Evolutionary conservation across 2,797 vertebrate species (phyloP).

Genomic region (Protonibea diacanthus): DNA sequence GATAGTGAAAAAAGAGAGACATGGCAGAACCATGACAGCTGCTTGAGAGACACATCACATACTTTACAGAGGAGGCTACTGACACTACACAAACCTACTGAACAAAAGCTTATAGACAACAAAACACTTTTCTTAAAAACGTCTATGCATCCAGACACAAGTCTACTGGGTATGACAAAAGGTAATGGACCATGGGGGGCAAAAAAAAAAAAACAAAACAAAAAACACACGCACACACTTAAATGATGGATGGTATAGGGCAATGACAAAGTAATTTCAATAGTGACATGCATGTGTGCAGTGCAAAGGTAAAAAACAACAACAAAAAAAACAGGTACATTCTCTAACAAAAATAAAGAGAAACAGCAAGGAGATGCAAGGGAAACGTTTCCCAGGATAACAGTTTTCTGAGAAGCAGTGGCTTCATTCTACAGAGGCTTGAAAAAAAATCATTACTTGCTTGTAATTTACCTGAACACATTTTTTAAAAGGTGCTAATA

Average conservation of each 20-base stretch:
- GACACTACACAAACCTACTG: constrained; percentile 75
- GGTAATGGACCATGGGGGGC: constrained; percentile 39
- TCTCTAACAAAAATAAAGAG: constrained; percentile 52
- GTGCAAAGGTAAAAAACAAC: constrained; percentile 51
- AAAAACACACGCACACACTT: constrained; percentile 49
- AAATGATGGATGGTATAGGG: constrained; percentile 50
- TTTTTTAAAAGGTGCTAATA: constrained; percentile 45
- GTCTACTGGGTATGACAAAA: constrained; percentile 67
- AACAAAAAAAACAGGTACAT: constrained; percentile 57
- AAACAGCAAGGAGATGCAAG: constrained; percentile 62
- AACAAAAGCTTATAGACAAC: constrained; percentile 66
- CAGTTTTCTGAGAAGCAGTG: constrained; percentile 66
- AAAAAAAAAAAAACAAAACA: constrained; percentile 47
- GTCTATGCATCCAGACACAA: constrained; percentile 65
- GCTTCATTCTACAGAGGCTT: constrained; percentile 36
- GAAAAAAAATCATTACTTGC: constrained; percentile 33
- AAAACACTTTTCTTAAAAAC: constrained; percentile 62
- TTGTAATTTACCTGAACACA: constrained; percentile 60
- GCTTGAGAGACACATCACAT: constrained; percentile 71
- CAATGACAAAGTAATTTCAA: constrained; percentile 62
- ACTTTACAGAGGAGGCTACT: constrained; percentile 74
- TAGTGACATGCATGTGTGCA: constrained; percentile 76
- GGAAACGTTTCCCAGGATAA: constrained; percentile 41
- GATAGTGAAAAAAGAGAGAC: constrained; percentile 84
- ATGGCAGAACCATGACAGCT: constrained; percentile 67